Percentiles rank a stretch among this genome's conserved stretches.
Evolutionary conservation across 2,888 invertebrate species (phyloP).

Genomic region (Cheilosia vernalis): DNA sequence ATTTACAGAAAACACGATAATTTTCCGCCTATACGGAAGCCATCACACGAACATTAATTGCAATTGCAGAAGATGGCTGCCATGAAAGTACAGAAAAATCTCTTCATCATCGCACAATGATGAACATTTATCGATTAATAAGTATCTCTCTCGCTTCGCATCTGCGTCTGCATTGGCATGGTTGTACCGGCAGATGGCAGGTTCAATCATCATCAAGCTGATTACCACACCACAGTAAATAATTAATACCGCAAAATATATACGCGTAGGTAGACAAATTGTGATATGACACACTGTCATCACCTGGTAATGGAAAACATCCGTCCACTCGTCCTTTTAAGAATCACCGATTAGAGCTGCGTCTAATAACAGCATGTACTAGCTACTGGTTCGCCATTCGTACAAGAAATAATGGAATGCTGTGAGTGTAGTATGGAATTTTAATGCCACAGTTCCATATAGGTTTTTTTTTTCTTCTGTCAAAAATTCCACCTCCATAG

Average conservation of each 20-base stretch:
- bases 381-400: conserved; percentile 10
- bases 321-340: conserved; percentile 18
- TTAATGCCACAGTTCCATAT: conserved; percentile 37
- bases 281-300: conserved; percentile 4
- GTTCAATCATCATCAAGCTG: conserved; percentile 60
- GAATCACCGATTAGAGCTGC: conserved; percentile 9
- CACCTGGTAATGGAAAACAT: conserved; percentile 1
- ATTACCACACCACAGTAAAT: conserved; percentile 48
- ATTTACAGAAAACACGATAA: neutral
- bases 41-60: conserved; percentile 31
- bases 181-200: conserved; percentile 39
- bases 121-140: conserved; percentile 50
- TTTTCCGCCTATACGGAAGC: conserved; percentile 6
- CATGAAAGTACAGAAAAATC: conserved; percentile 26
- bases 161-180: neutral
- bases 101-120: conserved; percentile 26
- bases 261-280: neutral
- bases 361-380: conserved; percentile 20
- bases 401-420: conserved; percentile 29
- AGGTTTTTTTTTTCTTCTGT: neutral
- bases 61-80: conserved; percentile 28
- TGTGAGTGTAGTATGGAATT: conserved; percentile 42
- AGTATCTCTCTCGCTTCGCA: conserved; percentile 36
- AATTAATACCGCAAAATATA: conserved; percentile 17
- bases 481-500: neutral